Conservation (phyloP, 2,797 vertebrate genomes). For the Malurus splendens region DNA sequence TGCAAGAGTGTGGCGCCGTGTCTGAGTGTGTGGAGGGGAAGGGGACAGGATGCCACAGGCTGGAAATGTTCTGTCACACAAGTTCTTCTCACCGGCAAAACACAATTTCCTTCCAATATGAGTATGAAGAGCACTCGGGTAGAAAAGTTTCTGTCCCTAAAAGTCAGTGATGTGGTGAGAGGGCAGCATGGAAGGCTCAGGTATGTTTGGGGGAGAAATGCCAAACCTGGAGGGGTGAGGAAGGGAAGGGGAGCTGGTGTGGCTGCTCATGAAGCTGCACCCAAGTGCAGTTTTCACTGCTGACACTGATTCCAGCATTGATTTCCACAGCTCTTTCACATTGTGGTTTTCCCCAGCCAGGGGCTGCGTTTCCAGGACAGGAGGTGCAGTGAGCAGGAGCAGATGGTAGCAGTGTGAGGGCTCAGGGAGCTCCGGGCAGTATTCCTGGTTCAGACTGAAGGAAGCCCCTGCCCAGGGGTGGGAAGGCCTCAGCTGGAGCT, state of each 20-base stretch:
- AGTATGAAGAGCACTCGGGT: neutral
- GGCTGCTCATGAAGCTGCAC: neutral
- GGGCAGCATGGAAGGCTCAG: neutral
- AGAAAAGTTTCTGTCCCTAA: neutral
- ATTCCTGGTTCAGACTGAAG: neutral
- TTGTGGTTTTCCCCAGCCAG: neutral
- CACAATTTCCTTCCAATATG: fast-evolving
- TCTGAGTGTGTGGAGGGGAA: neutral
- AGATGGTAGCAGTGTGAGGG: neutral
- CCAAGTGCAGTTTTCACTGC: neutral
- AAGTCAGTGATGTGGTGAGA: neutral
- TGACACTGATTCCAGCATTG: neutral
- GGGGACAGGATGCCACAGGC: neutral
- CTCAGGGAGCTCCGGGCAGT: fast-evolving
- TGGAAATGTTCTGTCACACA: neutral
- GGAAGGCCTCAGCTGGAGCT: neutral
- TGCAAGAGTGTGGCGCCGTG: neutral
- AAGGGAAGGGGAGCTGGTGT: neutral
- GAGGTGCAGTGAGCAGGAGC: neutral
- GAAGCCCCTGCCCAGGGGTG: fast-evolving
- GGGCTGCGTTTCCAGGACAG: neutral
- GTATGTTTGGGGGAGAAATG: neutral
- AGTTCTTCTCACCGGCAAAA: neutral
- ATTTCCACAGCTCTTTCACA: neutral
- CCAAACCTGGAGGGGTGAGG: neutral